Base-by-base conservation (phyloP, 2,888 invertebrate genomes). In the Amphiduros pacificus region DNA sequence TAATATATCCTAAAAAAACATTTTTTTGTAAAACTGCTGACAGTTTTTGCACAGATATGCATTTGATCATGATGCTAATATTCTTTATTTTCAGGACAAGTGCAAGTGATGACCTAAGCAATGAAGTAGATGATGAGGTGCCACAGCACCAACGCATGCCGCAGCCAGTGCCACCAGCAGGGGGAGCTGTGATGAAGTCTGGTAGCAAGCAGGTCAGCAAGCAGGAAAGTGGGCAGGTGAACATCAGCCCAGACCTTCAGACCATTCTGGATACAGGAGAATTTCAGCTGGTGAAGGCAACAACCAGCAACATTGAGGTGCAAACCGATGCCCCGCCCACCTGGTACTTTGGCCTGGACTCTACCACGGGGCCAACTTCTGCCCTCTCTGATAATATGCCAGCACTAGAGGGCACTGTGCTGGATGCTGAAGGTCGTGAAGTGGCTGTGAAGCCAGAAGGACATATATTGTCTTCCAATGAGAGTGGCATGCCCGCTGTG, bases 241-340 rank as follows among this genome's bases (percentile, higher is more conserved):
- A 58, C 24, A 24, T 66, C 28, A 61, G 55, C 28, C 61, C 31
- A n/a, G 58, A 60, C 2, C 48, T 67, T 6, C 60, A 60, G 28
- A 64, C 56, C 32, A 60, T 67, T 20, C 50, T 67, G 24, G 64
- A 64, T 26, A 62, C 64, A n/a, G 64, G 62, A 20, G 67, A 65
- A 36, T 49, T 67, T 14, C 56, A 60, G n/a, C 52, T 61, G 22
- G 61, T 61, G 28, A 57, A 55, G 32, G 40, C 55, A 14, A 48
- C 44, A 55, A n/a, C 29, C n/a, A 63, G 51, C 20, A 49, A 28
- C 3, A 58, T 61, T 2, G 50, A 55, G 17, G 66, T 61, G 52
- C 66, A 66, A 49, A 64, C 64, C 2, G 63, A 66, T 24, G 50
- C 44, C 32, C 48, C 56, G 36, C 64, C 64, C 17, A 41, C 61